Conservation (phyloP, 2,113 vertebrate species). For the Cinclus mexicanus region DNA sequence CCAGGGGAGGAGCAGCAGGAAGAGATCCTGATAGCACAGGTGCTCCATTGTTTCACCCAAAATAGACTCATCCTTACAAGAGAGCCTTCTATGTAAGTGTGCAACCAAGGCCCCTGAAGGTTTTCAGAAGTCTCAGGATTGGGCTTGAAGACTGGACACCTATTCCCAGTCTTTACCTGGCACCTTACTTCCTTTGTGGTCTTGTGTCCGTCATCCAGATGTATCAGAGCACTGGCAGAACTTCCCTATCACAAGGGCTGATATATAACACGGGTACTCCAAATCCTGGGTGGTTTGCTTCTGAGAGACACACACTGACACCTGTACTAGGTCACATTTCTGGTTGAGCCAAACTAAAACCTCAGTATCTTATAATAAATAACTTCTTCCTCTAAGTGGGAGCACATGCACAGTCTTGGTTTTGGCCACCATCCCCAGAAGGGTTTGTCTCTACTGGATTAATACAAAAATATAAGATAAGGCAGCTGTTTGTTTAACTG, state of each 20-base stretch:
- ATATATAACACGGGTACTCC: background rate
- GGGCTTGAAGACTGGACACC: background rate
- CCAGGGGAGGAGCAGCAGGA: background rate
- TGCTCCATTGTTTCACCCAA: background rate
- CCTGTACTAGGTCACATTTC: background rate
- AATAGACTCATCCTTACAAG: background rate
- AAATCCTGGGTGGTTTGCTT: background rate
- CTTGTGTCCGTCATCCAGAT: background rate
- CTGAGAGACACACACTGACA: background rate
- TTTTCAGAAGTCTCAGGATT: background rate
- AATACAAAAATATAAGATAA: background rate
- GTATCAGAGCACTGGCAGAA: background rate
- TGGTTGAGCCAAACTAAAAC: background rate
- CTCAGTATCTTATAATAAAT: background rate
- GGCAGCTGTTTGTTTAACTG: background rate
- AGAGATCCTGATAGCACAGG: background rate
- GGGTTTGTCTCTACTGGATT: background rate
- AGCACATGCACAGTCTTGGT: background rate
- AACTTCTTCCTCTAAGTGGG: background rate
- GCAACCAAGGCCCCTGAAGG: background rate
- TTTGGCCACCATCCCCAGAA: background rate
- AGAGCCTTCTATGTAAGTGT: rapidly evolving
- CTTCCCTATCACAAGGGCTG: background rate
- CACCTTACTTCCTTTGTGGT: background rate
- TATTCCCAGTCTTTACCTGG: background rate